Base-by-base conservation (phyloP, 2,888 invertebrate genomes). In the Eupithecia insigniata region DNA sequence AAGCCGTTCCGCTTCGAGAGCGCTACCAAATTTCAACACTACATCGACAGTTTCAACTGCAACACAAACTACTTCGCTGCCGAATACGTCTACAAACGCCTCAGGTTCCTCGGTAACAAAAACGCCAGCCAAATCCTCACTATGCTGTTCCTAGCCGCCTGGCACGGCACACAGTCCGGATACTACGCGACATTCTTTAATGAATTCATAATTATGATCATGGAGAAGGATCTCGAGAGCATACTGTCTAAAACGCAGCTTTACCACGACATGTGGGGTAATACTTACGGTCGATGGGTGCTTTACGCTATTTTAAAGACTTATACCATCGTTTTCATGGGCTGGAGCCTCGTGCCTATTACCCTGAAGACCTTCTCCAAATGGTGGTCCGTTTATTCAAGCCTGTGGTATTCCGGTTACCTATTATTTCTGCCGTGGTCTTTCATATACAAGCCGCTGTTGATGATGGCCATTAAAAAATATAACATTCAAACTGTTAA, bases 11-110 rank as follows among this genome's bases (percentile, higher is more conserved):
- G 96, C 1, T 97, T 98, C 85, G 99, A 99, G 91, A 96, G 96
- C 51, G 97, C 98, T 4, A 96, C 96, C 16, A 96, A 97, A 77
- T 98, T 98, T 93, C 96, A 97, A 74, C 97, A 98, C 83, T 97
- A 98, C 86, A 98, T 99, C 62, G 95, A 96, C 73, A 97, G 98
- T 58, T 99, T 99, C 90, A 99, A 99, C 90, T 97, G 97, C 74
- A 99, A 99, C 89, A 99, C 99, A 0, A 99, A 99, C 91, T 95
- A 96, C 69, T 99, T 99, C 97, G 97, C 98, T 72, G 97, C 97
- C 0, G 97, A 98, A 91, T 99, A 99, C 88, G 94, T 99, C 30
- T 99, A 98, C 94, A 99, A 99, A 87, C 95, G 99, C 4, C 95
- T 99, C 60, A 97, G 97, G 86, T 99, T 99, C 89, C 93, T 99